Percentiles rank a stretch among this genome's conserved stretches.
Conservation (phyloP, 2,888 invertebrate genomes). For the Cordilura impudica region DNA sequence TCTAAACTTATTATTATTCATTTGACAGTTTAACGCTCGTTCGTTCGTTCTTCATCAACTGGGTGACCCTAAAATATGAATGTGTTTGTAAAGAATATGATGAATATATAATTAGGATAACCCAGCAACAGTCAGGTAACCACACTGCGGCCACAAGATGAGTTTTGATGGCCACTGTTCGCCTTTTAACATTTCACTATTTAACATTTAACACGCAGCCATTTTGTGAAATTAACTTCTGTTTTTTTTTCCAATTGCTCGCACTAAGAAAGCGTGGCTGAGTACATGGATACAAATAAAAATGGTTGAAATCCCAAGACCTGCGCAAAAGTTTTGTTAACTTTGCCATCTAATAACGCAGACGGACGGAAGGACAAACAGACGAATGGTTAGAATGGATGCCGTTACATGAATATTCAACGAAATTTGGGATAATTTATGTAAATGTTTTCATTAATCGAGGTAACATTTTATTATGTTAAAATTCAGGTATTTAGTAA, state of each 20-base stretch:
- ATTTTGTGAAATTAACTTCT: conserved; percentile 48
- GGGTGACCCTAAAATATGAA: conserved; percentile 64
- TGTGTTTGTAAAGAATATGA: conserved; percentile 64
- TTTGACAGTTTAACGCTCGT: conserved; percentile 67
- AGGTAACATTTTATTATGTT: conserved; percentile 68
- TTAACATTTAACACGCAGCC: conserved; percentile 61
- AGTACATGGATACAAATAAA: conserved; percentile 8
- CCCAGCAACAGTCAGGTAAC: conserved; percentile 57
- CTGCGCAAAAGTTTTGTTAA: conserved; percentile 57
- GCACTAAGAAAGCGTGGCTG: conserved; percentile 10
- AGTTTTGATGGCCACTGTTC: conserved; percentile 45
- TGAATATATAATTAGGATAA: conserved; percentile 73
- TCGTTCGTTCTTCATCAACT: conserved; percentile 38
- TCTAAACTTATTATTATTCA: conserved; percentile 66
- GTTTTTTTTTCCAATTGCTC: conserved; percentile 7
- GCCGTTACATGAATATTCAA: conserved; percentile 77
- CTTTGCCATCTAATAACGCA: conserved; percentile 30
- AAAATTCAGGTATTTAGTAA: conserved; percentile 61
- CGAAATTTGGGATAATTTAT: conserved; percentile 77
- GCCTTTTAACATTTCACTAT: conserved; percentile 24
- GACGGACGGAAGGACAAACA: conserved; percentile 12
- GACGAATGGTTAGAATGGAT: conserved; percentile 27
- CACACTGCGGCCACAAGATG: conserved; percentile 75
- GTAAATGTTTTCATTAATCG: conserved; percentile 77
- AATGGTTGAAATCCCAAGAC: conserved; percentile 34